Conservation (phyloP, 2,797 vertebrate genomes). For the Eospalax fontanierii region DNA sequence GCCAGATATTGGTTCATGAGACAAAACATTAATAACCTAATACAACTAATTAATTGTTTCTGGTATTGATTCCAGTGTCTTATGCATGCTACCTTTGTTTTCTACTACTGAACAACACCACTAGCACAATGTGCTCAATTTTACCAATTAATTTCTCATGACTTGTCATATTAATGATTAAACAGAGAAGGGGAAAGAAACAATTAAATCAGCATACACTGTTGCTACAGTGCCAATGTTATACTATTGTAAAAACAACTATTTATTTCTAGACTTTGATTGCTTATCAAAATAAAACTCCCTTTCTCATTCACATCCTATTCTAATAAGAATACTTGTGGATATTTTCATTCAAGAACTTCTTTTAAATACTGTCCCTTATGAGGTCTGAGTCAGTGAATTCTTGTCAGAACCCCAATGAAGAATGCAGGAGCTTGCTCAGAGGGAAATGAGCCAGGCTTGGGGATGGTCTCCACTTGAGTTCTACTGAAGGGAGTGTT, state of each 20-base stretch:
- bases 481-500: not conserved
- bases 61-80: not conserved
- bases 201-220: not conserved
- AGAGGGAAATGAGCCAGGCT: not conserved
- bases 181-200: not conserved
- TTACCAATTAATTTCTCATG: too few relatives aligned
- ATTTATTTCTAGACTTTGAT: not conserved
- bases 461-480: not conserved
- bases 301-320: not conserved
- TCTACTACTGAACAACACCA: not conserved
- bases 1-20: not conserved
- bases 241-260: not conserved
- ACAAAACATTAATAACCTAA: not conserved
- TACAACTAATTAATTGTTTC: not conserved
- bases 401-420: not conserved
- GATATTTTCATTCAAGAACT: not conserved
- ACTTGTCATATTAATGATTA: not conserved
- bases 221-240: not conserved
- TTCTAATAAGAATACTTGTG: not conserved
- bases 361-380: not conserved
- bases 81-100: too few relatives aligned
- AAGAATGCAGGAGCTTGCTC: not conserved
- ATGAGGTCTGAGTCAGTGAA: not conserved
- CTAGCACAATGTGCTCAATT: not conserved
- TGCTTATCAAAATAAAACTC: not conserved